Percentiles rank a stretch among this genome's conserved stretches.
These are phyloP conservation scores for Myiozetetes cayanensis DNA, from an alignment of 2,113 vertebrate species.

Conservation along the genomic window DNA sequence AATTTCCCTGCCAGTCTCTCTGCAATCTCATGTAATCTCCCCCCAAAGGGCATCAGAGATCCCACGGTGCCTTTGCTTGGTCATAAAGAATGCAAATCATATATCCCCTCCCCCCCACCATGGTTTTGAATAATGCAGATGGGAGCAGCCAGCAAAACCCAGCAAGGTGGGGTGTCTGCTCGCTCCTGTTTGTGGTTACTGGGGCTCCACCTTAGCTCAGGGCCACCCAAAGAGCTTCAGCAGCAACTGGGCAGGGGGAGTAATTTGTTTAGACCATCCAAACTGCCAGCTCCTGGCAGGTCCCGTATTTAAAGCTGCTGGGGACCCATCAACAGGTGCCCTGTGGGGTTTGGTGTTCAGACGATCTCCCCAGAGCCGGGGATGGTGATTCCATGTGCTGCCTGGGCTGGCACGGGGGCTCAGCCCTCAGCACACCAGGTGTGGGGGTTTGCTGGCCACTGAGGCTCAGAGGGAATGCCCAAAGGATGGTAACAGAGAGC, in stretches of 20 bases:
- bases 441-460: background rate
- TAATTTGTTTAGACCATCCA: background rate
- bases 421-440: background rate
- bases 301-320: background rate
- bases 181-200: background rate
- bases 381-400: background rate
- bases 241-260: background rate
- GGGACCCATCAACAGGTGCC: background rate
- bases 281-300: background rate
- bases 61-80: background rate
- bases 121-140: background rate
- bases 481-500: fast-evolving
- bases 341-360: background rate
- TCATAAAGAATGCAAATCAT: conserved; percentile 24
- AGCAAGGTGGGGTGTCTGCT: background rate
- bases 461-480: background rate
- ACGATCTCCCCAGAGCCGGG: background rate
- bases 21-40: background rate
- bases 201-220: background rate
- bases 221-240: background rate
- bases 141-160: background rate
- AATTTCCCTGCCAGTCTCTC: conserved; percentile 34
- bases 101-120: background rate
- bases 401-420: background rate
- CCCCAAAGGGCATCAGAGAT: background rate